Conservation (phyloP, 2,113 vertebrate genomes). For the Perccottus glenii region DNA sequence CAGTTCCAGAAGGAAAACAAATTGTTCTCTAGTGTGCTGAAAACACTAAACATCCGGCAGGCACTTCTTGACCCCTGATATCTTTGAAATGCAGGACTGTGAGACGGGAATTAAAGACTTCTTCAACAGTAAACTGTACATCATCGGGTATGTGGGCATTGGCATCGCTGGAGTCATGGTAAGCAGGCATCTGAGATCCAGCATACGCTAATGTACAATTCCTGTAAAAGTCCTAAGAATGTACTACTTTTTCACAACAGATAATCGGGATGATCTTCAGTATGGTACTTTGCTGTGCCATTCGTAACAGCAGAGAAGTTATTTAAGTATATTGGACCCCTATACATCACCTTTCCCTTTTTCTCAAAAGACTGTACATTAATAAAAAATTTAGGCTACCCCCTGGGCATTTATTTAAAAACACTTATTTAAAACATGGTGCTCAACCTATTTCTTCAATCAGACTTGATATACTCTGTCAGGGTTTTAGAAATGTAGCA, state of each 20-base stretch:
- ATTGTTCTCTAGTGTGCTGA: background rate
- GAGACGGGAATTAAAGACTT: slow-evolving; percentile 84
- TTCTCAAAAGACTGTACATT: slow-evolving; percentile 34
- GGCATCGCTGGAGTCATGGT: slow-evolving; percentile 94
- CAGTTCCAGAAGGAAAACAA: background rate
- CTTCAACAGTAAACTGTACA: slow-evolving; percentile 86
- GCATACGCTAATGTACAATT: background rate
- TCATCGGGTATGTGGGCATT: slow-evolving; percentile 92
- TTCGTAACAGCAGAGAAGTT: slow-evolving; percentile 91
- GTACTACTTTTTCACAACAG: slow-evolving; percentile 68
- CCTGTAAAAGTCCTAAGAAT: background rate
- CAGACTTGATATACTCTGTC: too few relatives aligned
- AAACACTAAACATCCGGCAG: background rate
- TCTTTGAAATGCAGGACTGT: slow-evolving; percentile 82
- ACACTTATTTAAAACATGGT: slow-evolving; percentile 10
- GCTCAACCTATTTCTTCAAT: slow-evolving; percentile 3
- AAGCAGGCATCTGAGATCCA: slow-evolving; percentile 59
- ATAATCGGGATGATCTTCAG: slow-evolving; percentile 99
- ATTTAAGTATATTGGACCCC: slow-evolving; percentile 76
- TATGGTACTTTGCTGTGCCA: slow-evolving; percentile 96
- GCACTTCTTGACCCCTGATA: background rate
- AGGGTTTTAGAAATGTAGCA: background rate
- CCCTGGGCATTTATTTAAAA: slow-evolving; percentile 2
- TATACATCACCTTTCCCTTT: background rate
- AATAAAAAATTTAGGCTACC: slow-evolving; percentile 24